Percentiles rank a stretch among this genome's conserved stretches.
These are phyloP conservation scores for Ceramica pisi DNA, from an alignment of 2,888 invertebrate species.

Conservation along the genomic window DNA sequence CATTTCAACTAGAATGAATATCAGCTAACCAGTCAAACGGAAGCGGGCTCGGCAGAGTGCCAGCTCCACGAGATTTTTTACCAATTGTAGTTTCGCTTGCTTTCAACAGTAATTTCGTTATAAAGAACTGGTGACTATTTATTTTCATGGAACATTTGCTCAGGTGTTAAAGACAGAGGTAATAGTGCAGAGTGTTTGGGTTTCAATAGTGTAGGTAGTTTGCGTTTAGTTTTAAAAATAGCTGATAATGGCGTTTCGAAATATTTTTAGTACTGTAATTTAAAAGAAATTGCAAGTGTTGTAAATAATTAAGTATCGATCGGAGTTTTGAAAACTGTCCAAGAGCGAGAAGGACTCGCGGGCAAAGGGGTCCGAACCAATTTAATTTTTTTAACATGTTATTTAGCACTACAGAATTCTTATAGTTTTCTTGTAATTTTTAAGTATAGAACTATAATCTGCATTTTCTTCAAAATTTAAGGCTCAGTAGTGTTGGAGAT, in stretches of 20 bases:
- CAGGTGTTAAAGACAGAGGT: background rate
- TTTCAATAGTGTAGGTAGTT: background rate
- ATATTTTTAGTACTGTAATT: too few species aligned
- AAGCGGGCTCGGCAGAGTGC: conserved; percentile 44
- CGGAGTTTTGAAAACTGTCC: too few species aligned
- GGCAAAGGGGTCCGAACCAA: too few species aligned
- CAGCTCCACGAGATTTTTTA: conserved; percentile 34
- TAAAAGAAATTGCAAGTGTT: background rate
- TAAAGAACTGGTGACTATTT: conserved; percentile 3
- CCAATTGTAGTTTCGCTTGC: conserved; percentile 30
- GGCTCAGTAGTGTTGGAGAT: too few species aligned
- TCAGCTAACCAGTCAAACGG: conserved; percentile 35
- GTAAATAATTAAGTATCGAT: background rate
- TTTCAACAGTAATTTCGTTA: conserved; percentile 28
- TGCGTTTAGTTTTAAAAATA: background rate
- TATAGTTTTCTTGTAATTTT: too few species aligned
- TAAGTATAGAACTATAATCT: too few species aligned
- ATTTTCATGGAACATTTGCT: conserved; percentile 3
- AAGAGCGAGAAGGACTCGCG: too few species aligned
- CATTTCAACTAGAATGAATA: conserved; percentile 41
- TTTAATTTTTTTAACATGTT: too few species aligned
- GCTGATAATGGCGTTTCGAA: background rate
- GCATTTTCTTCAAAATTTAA: too few species aligned
- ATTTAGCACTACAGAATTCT: too few species aligned
- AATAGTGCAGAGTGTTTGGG: conserved; percentile 6